Evolutionary conservation across 1,140 invertebrate genomes (phyloP).

Genomic region (Pogonomyrmex californicus): DNA sequence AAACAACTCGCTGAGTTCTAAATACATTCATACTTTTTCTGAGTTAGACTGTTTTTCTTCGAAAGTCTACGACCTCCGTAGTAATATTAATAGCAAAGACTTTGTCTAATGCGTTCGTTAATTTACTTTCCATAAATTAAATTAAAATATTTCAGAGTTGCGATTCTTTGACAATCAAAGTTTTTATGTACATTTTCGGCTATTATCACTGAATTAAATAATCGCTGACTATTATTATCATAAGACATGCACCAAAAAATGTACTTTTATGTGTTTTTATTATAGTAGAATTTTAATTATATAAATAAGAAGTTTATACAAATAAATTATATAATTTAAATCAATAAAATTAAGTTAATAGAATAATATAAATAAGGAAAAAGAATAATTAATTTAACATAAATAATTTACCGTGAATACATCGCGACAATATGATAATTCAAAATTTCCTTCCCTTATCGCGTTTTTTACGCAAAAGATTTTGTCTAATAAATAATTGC

Average conservation of each 20-base stretch:
- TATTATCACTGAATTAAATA: conserved; percentile 59
- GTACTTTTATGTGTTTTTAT: conserved; percentile 21
- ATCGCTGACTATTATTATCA: conserved; percentile 9
- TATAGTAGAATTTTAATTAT: neutral
- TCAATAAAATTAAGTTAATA: no score
- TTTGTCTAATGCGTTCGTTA: conserved; percentile 38
- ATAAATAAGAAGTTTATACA: no score
- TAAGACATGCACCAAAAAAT: conserved; percentile 37
- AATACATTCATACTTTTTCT: conserved; percentile 19
- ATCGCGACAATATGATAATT: no score
- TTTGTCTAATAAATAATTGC: neutral
- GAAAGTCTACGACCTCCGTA: neutral
- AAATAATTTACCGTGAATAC: no score
- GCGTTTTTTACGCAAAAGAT: neutral
- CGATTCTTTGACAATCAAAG: neutral
- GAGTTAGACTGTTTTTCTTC: neutral
- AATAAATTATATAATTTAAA: no score
- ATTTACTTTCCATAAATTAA: conserved; percentile 50
- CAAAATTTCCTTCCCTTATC: no score
- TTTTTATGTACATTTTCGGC: conserved; percentile 25
- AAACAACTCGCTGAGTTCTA: neutral
- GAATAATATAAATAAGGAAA: no score
- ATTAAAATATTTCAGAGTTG: conserved; percentile 39
- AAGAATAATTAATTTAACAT: no score
- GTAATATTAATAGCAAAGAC: conserved; percentile 8